A percentile compares a stretch with the other conserved stretches of the same genome.
phyloP scores from a whole-genome alignment of 1,140 invertebrate species.

The Brachionus calyciflorus region DNA sequence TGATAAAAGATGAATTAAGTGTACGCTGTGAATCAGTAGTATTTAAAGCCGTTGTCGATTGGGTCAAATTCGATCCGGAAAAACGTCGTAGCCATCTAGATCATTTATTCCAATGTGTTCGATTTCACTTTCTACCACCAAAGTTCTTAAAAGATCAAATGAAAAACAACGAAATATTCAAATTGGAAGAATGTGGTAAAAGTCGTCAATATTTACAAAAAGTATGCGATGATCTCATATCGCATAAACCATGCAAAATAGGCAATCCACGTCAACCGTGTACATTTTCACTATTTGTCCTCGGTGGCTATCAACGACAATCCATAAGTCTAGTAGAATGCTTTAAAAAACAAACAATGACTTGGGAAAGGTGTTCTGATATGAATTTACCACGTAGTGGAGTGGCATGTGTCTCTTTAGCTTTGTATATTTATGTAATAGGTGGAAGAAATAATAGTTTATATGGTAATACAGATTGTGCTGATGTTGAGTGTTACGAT shows the following conservation, averaged over 20 bases:
- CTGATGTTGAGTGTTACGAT: slow-evolving; percentile 76
- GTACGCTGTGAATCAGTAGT: slow-evolving; percentile 82
- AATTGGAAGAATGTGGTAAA: slow-evolving; percentile 52
- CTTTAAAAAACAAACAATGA: slow-evolving; percentile 78
- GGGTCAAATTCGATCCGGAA: slow-evolving; percentile 82
- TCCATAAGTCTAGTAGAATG: slow-evolving; percentile 81
- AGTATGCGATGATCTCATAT: slow-evolving; percentile 29
- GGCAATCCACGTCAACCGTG: slow-evolving; percentile 19
- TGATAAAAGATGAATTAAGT: slow-evolving; percentile 81
- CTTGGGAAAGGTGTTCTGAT: slow-evolving; percentile 74
- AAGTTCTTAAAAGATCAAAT: slow-evolving; percentile 85
- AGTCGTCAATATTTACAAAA: slow-evolving; percentile 37
- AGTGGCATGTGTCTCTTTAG: slow-evolving; percentile 67
- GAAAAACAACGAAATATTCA: slow-evolving; percentile 80
- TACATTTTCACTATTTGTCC: slow-evolving; percentile 53
- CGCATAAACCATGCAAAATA: slow-evolving; percentile 40
- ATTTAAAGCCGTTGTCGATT: slow-evolving; percentile 78
- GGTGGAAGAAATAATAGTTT: slow-evolving; percentile 81
- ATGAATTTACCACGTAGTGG: slow-evolving; percentile 79
- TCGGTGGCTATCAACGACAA: slow-evolving; percentile 79
- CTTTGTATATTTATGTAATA: slow-evolving; percentile 76
- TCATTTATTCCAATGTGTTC: slow-evolving; percentile 76
- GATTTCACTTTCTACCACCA: slow-evolving; percentile 85
- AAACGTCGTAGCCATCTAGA: slow-evolving; percentile 78
- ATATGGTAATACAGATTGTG: slow-evolving; percentile 67